Evolutionary conservation across 2,888 invertebrate genomes (phyloP), one percentile per base, ranked within the genome.

Genomic region (Cephalotes varians): DNA sequence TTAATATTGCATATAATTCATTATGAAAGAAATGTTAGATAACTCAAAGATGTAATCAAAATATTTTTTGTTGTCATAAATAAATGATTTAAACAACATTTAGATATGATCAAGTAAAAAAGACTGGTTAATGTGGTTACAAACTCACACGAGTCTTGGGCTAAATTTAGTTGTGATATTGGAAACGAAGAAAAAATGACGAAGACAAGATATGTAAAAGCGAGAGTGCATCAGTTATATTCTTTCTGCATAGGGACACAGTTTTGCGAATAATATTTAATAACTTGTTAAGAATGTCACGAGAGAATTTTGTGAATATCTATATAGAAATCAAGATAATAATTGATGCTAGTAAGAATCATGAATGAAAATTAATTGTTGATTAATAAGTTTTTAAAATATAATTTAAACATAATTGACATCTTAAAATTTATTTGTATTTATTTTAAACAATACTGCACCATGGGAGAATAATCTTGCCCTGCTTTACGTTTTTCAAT

Each of bases 161-260:
- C 90, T 92, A 91, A 91, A 92, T 90, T 92, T 92, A 92, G 91
- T 88, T 83, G 74, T 76, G 81, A 67, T 28, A 65, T 40, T 73
- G 85, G 85, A 88, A 86, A 85, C 80, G 82, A 84, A 72, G 77
- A 37, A 83, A 62, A 80, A 84, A 80, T 44, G n/a, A 73, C 69
- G 67, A 79, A 82, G 82, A 51, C 49, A 76, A 85, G 81, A 82
- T 81, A 80, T 37, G 67, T 83, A 88, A 88, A 85, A 83, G 81
- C 86, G 73, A 83, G 80, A 84, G 73, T 80, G 72, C 62, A 79
- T 44, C 73, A 76, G 76, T 58, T 65, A 76, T 73, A 84, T 85
- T 87, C 84, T 88, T 88, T 87, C 82, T 81, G 60, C 47, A 44
- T 49, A 40, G 71, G 74, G 81, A 47, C 84, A 86, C 84, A 56